phyloP scores from a whole-genome alignment of 2,113 vertebrate species.

The Arizona elegans region DNA sequence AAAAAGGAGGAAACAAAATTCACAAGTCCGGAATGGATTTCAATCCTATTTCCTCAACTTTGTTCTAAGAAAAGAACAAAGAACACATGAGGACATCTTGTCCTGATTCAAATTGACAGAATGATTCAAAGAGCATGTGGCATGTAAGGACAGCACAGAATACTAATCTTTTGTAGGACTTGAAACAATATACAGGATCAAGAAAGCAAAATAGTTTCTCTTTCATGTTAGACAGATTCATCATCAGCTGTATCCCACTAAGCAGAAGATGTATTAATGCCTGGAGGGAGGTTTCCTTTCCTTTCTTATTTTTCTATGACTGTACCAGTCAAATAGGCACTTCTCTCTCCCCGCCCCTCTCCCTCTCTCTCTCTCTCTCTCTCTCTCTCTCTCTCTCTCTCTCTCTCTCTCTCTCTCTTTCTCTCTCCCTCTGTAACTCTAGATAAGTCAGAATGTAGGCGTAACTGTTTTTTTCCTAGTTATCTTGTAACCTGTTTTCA shows the following conservation, averaged over 20 bases:
- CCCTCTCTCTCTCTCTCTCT: no score
- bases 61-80: constrained; percentile 44
- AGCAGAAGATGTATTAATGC: not conserved
- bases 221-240: constrained; percentile 29
- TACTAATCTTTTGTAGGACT: constrained; percentile 46
- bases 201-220: constrained; percentile 26
- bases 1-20: constrained; percentile 35
- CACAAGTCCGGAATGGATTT: constrained; percentile 26
- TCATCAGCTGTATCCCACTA: constrained; percentile 27
- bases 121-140: constrained; percentile 50
- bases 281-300: not conserved
- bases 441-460: not conserved
- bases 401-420: no score
- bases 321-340: not conserved
- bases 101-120: constrained; percentile 26
- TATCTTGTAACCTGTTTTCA: not conserved
- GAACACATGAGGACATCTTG: constrained; percentile 20
- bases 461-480: not conserved
- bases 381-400: rapidly evolving
- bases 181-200: constrained; percentile 36
- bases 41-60: constrained; percentile 46
- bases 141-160: constrained; percentile 56
- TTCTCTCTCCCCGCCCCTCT: rapidly evolving
- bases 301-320: not conserved
- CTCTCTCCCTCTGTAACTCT: not conserved